Percentiles rank a stretch among this genome's conserved stretches.
Evolutionary conservation across 2,888 invertebrate species (phyloP).

Genomic region (Agrotis puta): DNA sequence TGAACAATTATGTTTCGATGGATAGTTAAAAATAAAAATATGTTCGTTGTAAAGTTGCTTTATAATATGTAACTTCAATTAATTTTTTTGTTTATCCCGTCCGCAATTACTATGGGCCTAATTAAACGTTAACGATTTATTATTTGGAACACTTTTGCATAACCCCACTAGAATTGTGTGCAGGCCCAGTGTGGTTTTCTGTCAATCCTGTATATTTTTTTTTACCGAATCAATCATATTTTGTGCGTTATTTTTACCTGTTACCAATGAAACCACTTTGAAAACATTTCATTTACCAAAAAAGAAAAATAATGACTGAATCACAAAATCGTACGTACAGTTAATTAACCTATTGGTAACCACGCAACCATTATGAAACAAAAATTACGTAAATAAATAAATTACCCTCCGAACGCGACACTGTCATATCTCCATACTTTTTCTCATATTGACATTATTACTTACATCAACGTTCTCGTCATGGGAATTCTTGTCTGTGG

Average conservation of each 20-base stretch:
- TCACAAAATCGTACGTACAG: background rate
- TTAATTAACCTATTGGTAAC: conserved; percentile 17
- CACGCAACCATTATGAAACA: conserved; percentile 25
- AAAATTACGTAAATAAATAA: conserved; percentile 25
- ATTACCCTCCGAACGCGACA: conserved; percentile 17
- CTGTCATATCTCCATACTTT: conserved; percentile 22
- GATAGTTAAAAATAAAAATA: conserved; percentile 6
- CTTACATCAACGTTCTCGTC: conserved; percentile 44
- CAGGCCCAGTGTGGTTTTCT: background rate
- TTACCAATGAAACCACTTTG: background rate
- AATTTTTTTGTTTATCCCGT: too few relatives aligned
- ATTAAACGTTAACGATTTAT: too few relatives aligned
- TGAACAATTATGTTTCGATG: conserved; percentile 18
- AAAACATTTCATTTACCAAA: background rate
- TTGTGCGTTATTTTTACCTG: background rate
- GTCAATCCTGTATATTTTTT: background rate
- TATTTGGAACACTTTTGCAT: background rate
- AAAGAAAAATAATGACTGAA: conserved; percentile 12
- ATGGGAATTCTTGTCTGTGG: conserved; percentile 52
- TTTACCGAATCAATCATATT: too few relatives aligned
- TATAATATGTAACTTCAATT: too few relatives aligned
- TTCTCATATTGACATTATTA: conserved; percentile 40
- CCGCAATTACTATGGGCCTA: too few relatives aligned
- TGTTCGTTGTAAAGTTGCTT: background rate
- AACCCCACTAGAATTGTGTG: background rate